Conservation (phyloP, 30 jellyfish, hydroid and myxozoan species). For the Calvadosia cruxmelitensis region DNA sequence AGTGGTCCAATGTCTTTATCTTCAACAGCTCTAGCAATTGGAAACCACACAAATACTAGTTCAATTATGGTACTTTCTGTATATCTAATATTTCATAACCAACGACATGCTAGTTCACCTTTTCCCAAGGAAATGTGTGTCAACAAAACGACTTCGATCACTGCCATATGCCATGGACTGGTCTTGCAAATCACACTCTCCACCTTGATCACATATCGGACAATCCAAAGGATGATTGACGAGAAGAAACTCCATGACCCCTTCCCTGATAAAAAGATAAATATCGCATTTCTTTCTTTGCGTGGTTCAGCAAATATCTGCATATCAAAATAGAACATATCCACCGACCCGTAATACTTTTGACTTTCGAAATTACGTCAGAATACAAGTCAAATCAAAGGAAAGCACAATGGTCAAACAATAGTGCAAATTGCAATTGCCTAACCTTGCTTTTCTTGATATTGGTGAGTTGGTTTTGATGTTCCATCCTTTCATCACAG, state of each 20-base stretch:
- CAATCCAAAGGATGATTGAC: constrained; percentile 98
- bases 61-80: not conserved
- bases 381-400: too few relatives aligned
- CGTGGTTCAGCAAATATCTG: too few relatives aligned
- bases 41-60: not conserved
- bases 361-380: too few relatives aligned
- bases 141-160: constrained; percentile 95
- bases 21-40: constrained; percentile 73
- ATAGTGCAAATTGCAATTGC: too few relatives aligned
- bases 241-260: constrained; percentile 96
- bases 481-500: constrained; percentile 99
- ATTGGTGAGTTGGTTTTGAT: constrained; percentile 89
- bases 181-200: constrained; percentile 99
- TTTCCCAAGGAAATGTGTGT: constrained; percentile 77
- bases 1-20: constrained; percentile 97
- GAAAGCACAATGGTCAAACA: too few relatives aligned
- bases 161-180: constrained; percentile 99
- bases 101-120: constrained; percentile 27
- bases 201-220: constrained; percentile 99
- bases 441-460: constrained; percentile 79
- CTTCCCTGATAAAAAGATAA: constrained; percentile 89
- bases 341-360: not conserved
- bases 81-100: not conserved
- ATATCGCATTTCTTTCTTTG: too few relatives aligned
- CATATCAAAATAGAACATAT: too few relatives aligned